Evolutionary conservation across 2,797 vertebrate genomes (phyloP).

Genomic region (Pterois miles): DNA sequence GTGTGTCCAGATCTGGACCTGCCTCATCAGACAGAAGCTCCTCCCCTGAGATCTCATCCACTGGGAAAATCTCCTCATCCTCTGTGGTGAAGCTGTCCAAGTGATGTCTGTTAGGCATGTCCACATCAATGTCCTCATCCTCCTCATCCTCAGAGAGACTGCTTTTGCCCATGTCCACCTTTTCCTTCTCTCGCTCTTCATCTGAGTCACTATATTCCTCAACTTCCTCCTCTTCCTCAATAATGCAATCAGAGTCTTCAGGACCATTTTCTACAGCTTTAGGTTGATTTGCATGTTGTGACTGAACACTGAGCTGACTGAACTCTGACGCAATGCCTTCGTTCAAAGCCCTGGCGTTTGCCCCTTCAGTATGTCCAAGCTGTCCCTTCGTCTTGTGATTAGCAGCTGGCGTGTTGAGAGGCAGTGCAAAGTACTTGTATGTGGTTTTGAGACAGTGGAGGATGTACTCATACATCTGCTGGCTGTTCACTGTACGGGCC

Average conservation of each 20-base stretch:
- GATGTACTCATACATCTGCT: conserved; percentile 91
- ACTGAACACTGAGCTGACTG: conserved; percentile 47
- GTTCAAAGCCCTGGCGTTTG: not conserved
- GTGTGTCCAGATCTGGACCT: conserved; percentile 72
- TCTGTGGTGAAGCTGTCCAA: conserved; percentile 77
- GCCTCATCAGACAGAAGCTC: conserved; percentile 88
- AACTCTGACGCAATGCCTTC: conserved; percentile 51
- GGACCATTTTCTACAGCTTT: conserved; percentile 48
- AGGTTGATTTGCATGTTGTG: conserved; percentile 25
- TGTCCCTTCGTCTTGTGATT: conserved; percentile 45
- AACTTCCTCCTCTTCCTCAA: conserved; percentile 84
- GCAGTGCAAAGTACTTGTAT: conserved; percentile 95
- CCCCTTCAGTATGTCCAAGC: conserved; percentile 18
- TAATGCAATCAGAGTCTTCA: conserved; percentile 85
- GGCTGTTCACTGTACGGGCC: conserved; percentile 93
- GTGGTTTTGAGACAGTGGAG: conserved; percentile 94
- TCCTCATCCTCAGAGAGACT: conserved; percentile 79
- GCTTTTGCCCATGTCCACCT: conserved; percentile 73
- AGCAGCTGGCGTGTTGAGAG: conserved; percentile 74
- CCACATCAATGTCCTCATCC: conserved; percentile 68
- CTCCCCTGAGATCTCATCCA: conserved; percentile 84
- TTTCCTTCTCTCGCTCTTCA: conserved; percentile 79
- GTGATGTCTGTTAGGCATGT: conserved; percentile 59
- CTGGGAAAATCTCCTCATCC: conserved; percentile 82
- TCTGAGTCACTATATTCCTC: conserved; percentile 83